Evolutionary conservation across 2,113 vertebrate species (phyloP), one percentile per base, ranked within the genome.

Genomic region (Notechis scutatus): DNA sequence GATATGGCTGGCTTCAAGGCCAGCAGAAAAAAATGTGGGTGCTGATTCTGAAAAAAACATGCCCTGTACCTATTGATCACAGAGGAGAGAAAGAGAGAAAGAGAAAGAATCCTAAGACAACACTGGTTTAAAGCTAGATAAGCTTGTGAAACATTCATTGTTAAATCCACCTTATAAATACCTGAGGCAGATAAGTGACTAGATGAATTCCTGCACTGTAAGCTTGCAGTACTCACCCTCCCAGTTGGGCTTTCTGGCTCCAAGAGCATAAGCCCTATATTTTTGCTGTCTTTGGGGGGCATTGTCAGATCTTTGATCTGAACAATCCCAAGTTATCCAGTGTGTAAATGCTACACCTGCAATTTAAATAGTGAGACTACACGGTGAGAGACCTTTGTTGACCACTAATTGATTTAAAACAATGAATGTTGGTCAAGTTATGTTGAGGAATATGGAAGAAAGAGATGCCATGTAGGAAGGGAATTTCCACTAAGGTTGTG

Each of bases 281-380:
- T 81, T 21, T 56, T 50, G 10, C 55, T 85, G 15, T 56, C 42
- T 92, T 39, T 52, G 29, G 24, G 20, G 45, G 24, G 34, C n/a
- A 92, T 89, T 92, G 93, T 88, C 85, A 81, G 42, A 45, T 29
- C 88, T 92, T 26, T 50, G 29, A 23, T 74, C 88, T 69, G n/a
- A 94, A 92, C 93, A 92, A 87, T 86, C 26, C 15, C 47, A 85
- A 86, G 74, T 47, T 55, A 47, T 94, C 87, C 86, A 45, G 50
- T 94, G 87, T 94, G 87, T 34, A 93, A 93, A 93, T 85, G 87
- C 39, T 86, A 86, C 57, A 50, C 18, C 56, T 93, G 34, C 34
- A 61, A 34, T 45, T 93, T 89, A 93, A 91, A 93, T 87, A 94
- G 29, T 56, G 57, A 87, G 64, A 90, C 56, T 54, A 54, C 55